These are phyloP conservation scores for Drosophila ananassae DNA, from an alignment of 1,140 invertebrate species.

Conservation along the genomic window DNA sequence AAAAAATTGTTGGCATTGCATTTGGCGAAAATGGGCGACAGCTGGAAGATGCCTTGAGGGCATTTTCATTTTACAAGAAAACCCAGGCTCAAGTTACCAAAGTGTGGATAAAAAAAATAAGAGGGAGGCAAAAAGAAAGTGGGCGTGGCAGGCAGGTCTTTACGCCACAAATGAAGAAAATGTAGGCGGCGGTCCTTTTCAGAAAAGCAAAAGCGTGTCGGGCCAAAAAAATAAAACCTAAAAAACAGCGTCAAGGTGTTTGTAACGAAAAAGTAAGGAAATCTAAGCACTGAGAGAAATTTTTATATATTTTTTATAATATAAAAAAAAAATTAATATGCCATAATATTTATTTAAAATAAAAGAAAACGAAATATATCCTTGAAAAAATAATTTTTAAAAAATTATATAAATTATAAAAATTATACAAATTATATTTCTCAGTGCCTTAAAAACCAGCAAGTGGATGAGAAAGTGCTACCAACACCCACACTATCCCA, in stretches of 20 bases:
- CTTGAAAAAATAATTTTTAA: neutral
- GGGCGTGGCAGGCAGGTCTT: neutral
- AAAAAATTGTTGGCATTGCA: conserved; percentile 42
- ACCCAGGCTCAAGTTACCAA: conserved; percentile 39
- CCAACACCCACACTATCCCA: conserved; percentile 3
- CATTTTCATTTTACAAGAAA: conserved; percentile 48
- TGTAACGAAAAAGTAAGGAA: conserved; percentile 55
- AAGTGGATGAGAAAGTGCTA: conserved; percentile 11
- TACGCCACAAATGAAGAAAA: conserved; percentile 13
- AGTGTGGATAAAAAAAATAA: conserved; percentile 20
- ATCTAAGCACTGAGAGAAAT: conserved; percentile 3
- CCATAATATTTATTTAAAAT: too few relatives aligned
- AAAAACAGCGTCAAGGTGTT: conserved; percentile 64
- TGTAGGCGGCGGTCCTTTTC: conserved; percentile 34
- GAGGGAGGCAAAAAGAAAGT: too few relatives aligned
- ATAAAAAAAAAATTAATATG: too few relatives aligned
- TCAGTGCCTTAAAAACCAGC: neutral
- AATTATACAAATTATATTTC: too few relatives aligned
- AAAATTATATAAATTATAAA: too few relatives aligned
- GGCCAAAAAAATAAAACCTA: conserved; percentile 47
- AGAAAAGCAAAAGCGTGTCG: conserved; percentile 74
- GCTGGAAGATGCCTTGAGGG: conserved; percentile 46
- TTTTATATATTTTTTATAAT: neutral
- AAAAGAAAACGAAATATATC: too few relatives aligned
- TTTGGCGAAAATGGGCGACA: conserved; percentile 46